phyloP scores from a whole-genome alignment of 2,113 vertebrate genomes.

The Peromyscus leucopus region DNA sequence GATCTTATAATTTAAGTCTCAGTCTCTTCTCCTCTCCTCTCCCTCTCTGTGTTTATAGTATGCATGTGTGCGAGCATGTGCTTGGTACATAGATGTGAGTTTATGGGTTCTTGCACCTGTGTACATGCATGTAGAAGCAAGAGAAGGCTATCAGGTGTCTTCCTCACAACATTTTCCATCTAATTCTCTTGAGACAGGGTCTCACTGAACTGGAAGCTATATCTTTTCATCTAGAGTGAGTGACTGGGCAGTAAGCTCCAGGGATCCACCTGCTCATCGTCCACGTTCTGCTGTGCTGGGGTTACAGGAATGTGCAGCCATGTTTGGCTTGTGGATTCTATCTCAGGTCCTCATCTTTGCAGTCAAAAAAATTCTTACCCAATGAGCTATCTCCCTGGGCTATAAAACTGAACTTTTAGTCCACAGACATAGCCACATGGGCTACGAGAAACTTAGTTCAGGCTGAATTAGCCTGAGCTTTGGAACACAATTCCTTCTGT shows the following conservation, averaged over 20 bases:
- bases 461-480: constrained; percentile 40
- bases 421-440: neutral
- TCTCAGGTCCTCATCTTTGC: neutral
- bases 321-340: no score
- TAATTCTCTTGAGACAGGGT: neutral
- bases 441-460: constrained; percentile 33
- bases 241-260: no score
- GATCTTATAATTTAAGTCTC: neutral
- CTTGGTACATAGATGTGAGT: no score
- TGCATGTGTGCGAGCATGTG: neutral
- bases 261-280: no score
- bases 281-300: neutral
- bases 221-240: neutral
- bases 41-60: neutral
- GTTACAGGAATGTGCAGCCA: neutral
- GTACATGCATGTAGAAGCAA: no score
- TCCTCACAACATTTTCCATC: neutral
- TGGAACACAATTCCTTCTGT: neutral
- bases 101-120: neutral
- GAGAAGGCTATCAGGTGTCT: neutral
- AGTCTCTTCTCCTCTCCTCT: no score
- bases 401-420: neutral
- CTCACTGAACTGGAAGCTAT: neutral
- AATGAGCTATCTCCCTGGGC: neutral
- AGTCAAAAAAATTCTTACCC: neutral